Base-by-base conservation (phyloP, 2,113 vertebrate species). In the Lepidothrix coronata region DNA sequence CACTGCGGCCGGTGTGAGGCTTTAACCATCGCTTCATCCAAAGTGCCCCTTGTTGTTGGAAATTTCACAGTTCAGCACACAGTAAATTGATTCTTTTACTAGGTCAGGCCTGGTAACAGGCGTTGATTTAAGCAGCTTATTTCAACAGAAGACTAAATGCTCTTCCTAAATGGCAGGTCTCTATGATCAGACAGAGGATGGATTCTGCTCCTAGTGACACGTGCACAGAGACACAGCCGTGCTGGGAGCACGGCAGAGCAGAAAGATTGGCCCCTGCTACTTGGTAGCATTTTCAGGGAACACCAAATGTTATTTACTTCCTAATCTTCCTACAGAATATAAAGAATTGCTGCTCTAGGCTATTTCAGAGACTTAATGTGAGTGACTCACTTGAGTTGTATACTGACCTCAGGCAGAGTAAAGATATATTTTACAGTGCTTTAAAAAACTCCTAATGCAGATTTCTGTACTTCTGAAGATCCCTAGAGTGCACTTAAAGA, bases 81-180 rank as follows among this genome's bases (percentile, higher is more conserved):
- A 46, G 55, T 41, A 84, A 93, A 84, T 90, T 41, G 63, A 84
- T 89, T 93, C 83, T 75, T 89, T 93, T 85, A 91, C 85, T 93
- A 49, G 76, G 93, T 88, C 95, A 92, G 54, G 82, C 80, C 65
- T 67, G 18, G 68, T 37, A 94, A 92, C 37, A 61, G 37, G 93
- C 28, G 1, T 63, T 88, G 76, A 91, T 94, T 95, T 94, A 93
- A 94, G 95, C 85, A 44, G 85, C 88, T 94, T 89, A 96, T 28
- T 15, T 27, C 76, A 65, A 78, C 11, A 68, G 74, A 74, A 48
- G 78, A 83, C 63, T 59, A 48, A 94, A 83, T 3, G 5, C 55
- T 57, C 61, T 6, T 91, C 67, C 88, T 74, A 12, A 93, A 77
- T 5, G 4, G 51, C 88, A 90, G 79, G n/a, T 91, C 71, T 63